Evolutionary conservation across 2,113 vertebrate species (phyloP).

Genomic region (Trematocara marginatum): DNA sequence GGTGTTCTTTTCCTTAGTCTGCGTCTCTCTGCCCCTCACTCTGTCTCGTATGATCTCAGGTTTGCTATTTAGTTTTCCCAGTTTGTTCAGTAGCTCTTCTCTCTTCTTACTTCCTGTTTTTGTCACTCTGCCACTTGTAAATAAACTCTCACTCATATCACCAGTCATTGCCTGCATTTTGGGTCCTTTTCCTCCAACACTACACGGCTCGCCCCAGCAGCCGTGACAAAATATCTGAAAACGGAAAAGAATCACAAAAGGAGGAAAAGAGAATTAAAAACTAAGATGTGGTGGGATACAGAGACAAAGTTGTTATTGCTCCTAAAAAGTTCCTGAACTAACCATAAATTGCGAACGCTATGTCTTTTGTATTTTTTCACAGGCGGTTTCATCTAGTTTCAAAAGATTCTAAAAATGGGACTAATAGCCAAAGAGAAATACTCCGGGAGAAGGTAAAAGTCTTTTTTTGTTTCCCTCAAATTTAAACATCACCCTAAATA

Average conservation of each 20-base stretch:
- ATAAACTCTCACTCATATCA: not conserved
- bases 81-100: not conserved
- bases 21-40: not conserved
- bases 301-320: not conserved
- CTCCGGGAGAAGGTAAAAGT: not conserved
- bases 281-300: not conserved
- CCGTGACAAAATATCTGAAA: not conserved
- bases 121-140: not conserved
- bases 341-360: not conserved
- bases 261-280: not conserved
- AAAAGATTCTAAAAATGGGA: not conserved
- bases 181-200: not conserved
- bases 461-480: not conserved
- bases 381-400: not conserved
- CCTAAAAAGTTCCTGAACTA: not conserved
- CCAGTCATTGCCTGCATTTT: not conserved
- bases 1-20: not conserved
- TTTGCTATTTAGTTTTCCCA: not conserved
- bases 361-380: not conserved
- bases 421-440: not conserved
- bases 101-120: not conserved
- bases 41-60: not conserved
- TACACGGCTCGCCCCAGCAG: fast-evolving
- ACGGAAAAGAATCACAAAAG: not conserved
- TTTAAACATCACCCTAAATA: not conserved